phyloP scores from a whole-genome alignment of 2,888 invertebrate genomes.

The Stenodera caucasica region DNA sequence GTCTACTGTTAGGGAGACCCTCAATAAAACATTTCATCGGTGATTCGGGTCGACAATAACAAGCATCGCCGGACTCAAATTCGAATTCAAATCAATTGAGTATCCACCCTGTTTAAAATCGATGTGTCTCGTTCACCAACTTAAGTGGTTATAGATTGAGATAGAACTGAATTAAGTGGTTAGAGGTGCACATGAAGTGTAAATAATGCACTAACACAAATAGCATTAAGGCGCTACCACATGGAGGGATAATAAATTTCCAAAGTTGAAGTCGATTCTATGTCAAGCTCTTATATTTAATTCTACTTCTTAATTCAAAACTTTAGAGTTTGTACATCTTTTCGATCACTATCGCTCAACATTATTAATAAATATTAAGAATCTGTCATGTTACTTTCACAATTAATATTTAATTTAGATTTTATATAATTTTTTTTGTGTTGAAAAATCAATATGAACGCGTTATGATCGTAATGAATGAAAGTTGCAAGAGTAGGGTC shows the following conservation, averaged over 20 bases:
- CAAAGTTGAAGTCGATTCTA: background rate
- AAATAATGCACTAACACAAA: background rate
- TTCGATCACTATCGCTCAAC: background rate
- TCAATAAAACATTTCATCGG: slow-evolving; percentile 36
- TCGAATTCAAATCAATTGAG: slow-evolving; percentile 33
- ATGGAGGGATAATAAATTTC: background rate
- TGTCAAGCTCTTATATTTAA: background rate
- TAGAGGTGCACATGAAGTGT: background rate
- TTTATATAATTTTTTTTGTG: background rate
- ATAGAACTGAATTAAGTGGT: background rate
- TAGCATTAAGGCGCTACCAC: no score
- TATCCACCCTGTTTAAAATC: slow-evolving; percentile 25
- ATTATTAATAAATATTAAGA: background rate
- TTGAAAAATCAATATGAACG: background rate
- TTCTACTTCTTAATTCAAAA: background rate
- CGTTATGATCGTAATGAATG: background rate
- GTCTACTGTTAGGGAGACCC: slow-evolving; percentile 25
- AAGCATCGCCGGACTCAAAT: slow-evolving; percentile 31
- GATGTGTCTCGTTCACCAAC: slow-evolving; percentile 9
- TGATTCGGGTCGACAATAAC: slow-evolving; percentile 37
- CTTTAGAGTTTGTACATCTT: slow-evolving; percentile 1
- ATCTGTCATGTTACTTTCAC: background rate
- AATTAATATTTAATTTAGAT: background rate
- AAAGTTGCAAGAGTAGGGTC: background rate
- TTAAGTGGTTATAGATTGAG: background rate